phyloP scores from a whole-genome alignment of 2,797 vertebrate species.

The Hephaestus fuliginosus region DNA sequence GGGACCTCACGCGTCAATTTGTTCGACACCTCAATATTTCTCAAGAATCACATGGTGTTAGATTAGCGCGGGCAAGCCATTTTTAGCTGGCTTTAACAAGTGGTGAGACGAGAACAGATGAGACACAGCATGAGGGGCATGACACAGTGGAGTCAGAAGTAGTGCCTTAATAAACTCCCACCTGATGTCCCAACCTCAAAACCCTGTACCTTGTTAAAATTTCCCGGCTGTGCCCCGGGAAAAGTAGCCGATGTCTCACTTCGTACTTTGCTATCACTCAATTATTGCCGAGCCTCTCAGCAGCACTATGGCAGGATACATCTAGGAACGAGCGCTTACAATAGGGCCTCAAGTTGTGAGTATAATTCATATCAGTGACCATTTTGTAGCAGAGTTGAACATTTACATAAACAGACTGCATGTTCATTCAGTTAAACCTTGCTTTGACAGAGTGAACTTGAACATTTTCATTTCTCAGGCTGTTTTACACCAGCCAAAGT shows the following conservation, averaged over 20 bases:
- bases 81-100: constrained; percentile 64
- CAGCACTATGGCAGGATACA: constrained; percentile 27
- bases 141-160: constrained; percentile 52
- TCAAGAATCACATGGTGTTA: constrained; percentile 18
- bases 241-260: constrained; percentile 36
- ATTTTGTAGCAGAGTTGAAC: not conserved
- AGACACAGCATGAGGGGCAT: constrained; percentile 50
- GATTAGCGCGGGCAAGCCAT: constrained; percentile 50
- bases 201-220: constrained; percentile 59
- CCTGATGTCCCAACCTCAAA: constrained; percentile 53
- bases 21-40: constrained; percentile 30
- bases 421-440: not conserved
- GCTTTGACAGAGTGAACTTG: not conserved
- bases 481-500: not conserved
- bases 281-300: constrained; percentile 17
- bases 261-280: constrained; percentile 36
- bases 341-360: not conserved
- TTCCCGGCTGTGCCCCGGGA: constrained; percentile 36
- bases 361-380: constrained; percentile 6
- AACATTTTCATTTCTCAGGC: not conserved
- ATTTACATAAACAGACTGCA: not conserved
- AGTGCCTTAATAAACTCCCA: constrained; percentile 56
- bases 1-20: constrained; percentile 33
- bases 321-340: not conserved
- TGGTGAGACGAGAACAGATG: constrained; percentile 61